Conservation (phyloP, 2,888 invertebrate genomes). For the Philaethria dido region DNA sequence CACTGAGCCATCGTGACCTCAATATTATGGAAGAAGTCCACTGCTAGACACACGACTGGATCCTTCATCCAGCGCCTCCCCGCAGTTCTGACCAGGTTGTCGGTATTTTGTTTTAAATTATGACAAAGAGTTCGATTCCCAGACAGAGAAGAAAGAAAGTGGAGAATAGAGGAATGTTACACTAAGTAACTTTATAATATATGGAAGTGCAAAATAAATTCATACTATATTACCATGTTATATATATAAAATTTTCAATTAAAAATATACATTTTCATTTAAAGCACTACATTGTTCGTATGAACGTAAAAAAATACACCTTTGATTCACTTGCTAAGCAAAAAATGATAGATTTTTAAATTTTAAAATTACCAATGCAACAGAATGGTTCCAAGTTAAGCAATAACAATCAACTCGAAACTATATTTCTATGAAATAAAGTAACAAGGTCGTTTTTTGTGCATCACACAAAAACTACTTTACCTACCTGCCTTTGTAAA, state of each 20-base stretch:
- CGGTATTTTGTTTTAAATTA: too few species aligned
- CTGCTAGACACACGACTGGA: too few species aligned
- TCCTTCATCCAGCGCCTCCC: too few species aligned
- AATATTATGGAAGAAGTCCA: too few species aligned
- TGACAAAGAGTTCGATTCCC: too few species aligned
- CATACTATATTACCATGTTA: too few species aligned
- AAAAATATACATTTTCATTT: not conserved
- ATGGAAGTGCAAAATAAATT: too few species aligned
- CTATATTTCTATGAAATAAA: constrained; percentile 10
- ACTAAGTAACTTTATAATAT: too few species aligned
- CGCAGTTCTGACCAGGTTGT: too few species aligned
- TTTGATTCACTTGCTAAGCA: not conserved
- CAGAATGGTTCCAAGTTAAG: not conserved
- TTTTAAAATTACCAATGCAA: not conserved
- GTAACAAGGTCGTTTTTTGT: constrained; percentile 20
- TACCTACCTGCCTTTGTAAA: not conserved
- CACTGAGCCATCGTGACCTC: too few species aligned
- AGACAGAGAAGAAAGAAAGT: too few species aligned
- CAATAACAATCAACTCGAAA: not conserved
- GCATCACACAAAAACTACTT: constrained; percentile 8
- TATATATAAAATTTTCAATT: not conserved
- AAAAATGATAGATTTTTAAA: constrained; percentile 1
- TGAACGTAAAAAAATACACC: not conserved
- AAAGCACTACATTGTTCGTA: not conserved
- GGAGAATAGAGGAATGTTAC: too few species aligned